Conservation (phyloP, 92 coral and sea anemone genomes). For the Epizoanthus ramosus region DNA sequence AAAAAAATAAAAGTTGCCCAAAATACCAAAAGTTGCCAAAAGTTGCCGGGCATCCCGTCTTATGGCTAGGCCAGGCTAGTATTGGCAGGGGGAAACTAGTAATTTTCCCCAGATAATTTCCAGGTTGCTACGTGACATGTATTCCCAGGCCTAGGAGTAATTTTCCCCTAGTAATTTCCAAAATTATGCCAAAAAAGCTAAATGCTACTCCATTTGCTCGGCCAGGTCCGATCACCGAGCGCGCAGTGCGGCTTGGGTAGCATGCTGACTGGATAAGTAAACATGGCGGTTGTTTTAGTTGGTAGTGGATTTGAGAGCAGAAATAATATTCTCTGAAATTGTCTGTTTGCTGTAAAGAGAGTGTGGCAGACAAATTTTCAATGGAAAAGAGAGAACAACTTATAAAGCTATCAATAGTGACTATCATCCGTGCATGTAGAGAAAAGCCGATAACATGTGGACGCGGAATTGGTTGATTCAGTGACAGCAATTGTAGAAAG, state of each 20-base stretch:
- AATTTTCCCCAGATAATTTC: too few relatives aligned
- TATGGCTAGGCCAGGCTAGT: too few relatives aligned
- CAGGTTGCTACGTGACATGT: too few relatives aligned
- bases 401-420: background rate
- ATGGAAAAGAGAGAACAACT: slow-evolving; percentile 14
- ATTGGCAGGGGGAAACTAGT: too few relatives aligned
- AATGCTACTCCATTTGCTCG: too few relatives aligned
- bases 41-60: too few relatives aligned
- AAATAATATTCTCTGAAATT: background rate
- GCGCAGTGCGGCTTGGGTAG: slow-evolving; percentile 38
- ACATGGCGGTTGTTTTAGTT: slow-evolving; percentile 44
- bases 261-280: background rate
- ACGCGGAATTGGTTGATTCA: background rate
- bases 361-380: background rate
- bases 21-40: too few relatives aligned
- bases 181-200: too few relatives aligned
- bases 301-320: slow-evolving; percentile 23
- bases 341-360: slow-evolving; percentile 10
- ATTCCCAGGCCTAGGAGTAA: too few relatives aligned
- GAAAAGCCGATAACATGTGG: background rate
- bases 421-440: background rate
- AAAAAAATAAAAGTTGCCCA: too few relatives aligned
- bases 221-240: background rate
- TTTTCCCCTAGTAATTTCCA: too few relatives aligned
- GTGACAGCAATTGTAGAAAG: background rate